These are phyloP conservation scores for Chrysina gloriosa DNA, from an alignment of 2,888 invertebrate species.

Conservation along the genomic window DNA sequence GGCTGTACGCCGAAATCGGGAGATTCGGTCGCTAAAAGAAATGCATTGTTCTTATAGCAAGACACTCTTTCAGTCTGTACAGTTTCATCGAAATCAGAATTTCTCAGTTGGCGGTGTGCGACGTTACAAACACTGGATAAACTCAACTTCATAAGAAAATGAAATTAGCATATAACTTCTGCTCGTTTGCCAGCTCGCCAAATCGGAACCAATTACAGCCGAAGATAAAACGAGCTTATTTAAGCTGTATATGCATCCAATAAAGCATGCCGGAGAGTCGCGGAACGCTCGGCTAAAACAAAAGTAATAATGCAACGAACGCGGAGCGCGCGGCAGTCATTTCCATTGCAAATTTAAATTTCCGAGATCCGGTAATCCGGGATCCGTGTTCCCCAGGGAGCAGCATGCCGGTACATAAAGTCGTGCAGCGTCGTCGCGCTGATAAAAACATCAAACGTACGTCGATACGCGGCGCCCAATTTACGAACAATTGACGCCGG, in stretches of 20 bases:
- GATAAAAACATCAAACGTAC: background rate
- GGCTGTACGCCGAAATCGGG: too few relatives aligned
- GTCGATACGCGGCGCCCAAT: background rate
- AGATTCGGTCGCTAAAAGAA: too few relatives aligned
- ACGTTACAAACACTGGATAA: background rate
- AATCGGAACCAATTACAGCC: background rate
- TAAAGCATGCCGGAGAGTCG: background rate
- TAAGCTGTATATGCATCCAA: background rate
- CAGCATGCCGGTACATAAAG: background rate
- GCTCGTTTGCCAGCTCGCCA: background rate
- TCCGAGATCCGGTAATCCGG: background rate
- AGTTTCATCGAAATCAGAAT: too few relatives aligned
- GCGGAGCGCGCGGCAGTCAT: conserved; percentile 2
- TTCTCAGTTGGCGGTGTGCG: background rate
- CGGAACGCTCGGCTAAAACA: background rate
- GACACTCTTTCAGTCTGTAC: too few relatives aligned
- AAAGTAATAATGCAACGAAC: background rate
- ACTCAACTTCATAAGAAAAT: background rate
- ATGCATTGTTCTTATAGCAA: too few relatives aligned
- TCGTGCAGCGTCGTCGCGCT: background rate
- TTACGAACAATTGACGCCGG: background rate
- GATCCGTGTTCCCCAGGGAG: background rate
- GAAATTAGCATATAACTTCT: background rate
- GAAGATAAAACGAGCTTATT: conserved; percentile 4
- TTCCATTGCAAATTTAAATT: conserved; percentile 15